Evolutionary conservation across 1,140 invertebrate genomes (phyloP), one percentile per base, ranked within the genome.

Genomic region (Venustaconcha ellipsiformis): DNA sequence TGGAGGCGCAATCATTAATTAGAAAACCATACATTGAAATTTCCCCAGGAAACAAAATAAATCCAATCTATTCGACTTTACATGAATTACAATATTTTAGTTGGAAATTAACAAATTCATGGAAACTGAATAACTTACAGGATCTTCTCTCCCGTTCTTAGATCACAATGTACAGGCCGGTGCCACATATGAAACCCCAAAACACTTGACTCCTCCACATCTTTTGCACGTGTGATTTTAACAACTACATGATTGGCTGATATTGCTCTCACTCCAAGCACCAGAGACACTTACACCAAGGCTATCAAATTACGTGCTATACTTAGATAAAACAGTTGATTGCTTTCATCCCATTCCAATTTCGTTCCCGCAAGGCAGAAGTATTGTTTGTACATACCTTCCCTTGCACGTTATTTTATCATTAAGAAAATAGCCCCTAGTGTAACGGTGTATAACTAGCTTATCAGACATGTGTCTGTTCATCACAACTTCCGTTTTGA

Each of bases 131-230:
- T 64, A 57, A 74, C 18, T 69, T 74, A 68, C 63, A 68, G 26
- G 78, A 79, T 59, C 65, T 66, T 56, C 69, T 81, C 60, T 76
- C 80, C 70, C 78, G 74, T 79, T 81, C 72, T 20, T 73, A 79
- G 70, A 79, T 81, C 17, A 20, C 66, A 23, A 66, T 74, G 55
- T 78, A 76, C 72, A 62, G 59, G 6, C 4, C 59, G n/a, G 70
- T 26, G 13, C 78, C 74, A 20, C 57, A 70, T 70, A 74, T 81
- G 78, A 72, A 79, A 59, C 26, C 15, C 20, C 0, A 64, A 12
- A 63, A 66, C 17, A 76, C 76, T 23, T 2, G 0, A 18, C 55
- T 2, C 74, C 74, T 30, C 48, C 17, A 17, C 60, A 70, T 20
- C 23, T 65, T 20, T 17, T 65, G 1, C 56, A 65, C 48, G 17